Conservation (phyloP, 2,113 vertebrate species). For the Lontra canadensis region DNA sequence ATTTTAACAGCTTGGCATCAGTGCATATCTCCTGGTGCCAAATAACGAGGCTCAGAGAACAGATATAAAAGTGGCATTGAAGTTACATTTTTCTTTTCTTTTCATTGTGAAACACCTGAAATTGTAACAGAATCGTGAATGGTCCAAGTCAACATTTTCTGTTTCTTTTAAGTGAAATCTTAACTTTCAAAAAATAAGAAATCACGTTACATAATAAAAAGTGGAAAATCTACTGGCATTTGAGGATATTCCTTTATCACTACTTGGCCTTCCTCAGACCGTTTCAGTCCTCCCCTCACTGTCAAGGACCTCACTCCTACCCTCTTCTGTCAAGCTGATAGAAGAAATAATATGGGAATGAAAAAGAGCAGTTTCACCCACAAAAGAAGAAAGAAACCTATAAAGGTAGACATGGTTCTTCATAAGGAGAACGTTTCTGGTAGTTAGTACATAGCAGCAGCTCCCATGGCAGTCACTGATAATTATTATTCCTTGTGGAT, state of each 20-base stretch:
- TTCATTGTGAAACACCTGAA: background rate
- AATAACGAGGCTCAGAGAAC: conserved; percentile 1
- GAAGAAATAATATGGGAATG: background rate
- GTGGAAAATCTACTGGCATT: background rate
- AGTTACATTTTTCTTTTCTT: background rate
- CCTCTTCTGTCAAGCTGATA: background rate
- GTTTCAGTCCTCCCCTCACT: background rate
- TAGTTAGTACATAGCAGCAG: background rate
- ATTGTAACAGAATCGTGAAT: background rate
- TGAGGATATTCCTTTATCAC: background rate
- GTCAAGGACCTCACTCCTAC: background rate
- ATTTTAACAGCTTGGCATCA: conserved; percentile 41
- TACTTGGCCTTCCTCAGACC: background rate
- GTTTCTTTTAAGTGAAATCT: background rate
- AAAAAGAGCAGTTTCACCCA: background rate
- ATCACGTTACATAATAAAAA: background rate
- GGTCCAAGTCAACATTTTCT: background rate
- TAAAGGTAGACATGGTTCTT: background rate
- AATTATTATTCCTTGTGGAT: background rate
- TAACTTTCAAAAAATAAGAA: background rate
- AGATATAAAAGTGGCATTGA: conserved; percentile 21
- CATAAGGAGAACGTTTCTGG: background rate
- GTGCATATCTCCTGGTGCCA: background rate
- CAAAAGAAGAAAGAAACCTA: background rate
- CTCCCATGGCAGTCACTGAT: background rate